These are phyloP conservation scores for Diorhabda sublineata DNA, from an alignment of 1,140 invertebrate genomes.

Conservation along the genomic window DNA sequence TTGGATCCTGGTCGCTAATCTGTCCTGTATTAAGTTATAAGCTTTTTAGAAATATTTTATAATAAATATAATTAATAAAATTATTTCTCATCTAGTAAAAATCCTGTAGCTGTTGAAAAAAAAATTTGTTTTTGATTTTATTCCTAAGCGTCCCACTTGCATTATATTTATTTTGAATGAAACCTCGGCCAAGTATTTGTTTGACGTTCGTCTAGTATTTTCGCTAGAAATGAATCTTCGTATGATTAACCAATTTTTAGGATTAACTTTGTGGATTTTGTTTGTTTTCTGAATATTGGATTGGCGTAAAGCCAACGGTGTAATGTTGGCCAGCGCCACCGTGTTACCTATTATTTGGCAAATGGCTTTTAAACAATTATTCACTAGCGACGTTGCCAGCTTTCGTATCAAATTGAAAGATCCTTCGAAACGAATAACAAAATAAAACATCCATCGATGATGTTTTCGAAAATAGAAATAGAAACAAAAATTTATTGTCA, in stretches of 20 bases:
- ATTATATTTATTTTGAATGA: too few relatives aligned
- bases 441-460: background rate
- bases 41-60: too few relatives aligned
- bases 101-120: too few relatives aligned
- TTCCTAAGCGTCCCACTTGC: too few relatives aligned
- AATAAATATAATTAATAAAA: too few relatives aligned
- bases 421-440: background rate
- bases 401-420: background rate
- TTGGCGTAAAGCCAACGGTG: background rate
- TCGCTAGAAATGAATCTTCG: too few relatives aligned
- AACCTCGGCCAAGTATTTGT: too few relatives aligned
- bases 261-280: background rate
- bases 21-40: too few relatives aligned
- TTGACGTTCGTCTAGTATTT: too few relatives aligned
- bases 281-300: constrained; percentile 3
- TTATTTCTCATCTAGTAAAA: too few relatives aligned
- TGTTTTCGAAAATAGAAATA: background rate
- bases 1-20: too few relatives aligned
- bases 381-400: background rate
- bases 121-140: too few relatives aligned
- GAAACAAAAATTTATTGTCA: constrained; percentile 12
- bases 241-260: background rate
- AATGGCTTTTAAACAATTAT: constrained; percentile 1
- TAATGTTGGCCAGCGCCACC: background rate
- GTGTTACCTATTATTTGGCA: background rate